Evolutionary conservation across 2,797 vertebrate species (phyloP).

Genomic region (Coendou prehensilis): DNA sequence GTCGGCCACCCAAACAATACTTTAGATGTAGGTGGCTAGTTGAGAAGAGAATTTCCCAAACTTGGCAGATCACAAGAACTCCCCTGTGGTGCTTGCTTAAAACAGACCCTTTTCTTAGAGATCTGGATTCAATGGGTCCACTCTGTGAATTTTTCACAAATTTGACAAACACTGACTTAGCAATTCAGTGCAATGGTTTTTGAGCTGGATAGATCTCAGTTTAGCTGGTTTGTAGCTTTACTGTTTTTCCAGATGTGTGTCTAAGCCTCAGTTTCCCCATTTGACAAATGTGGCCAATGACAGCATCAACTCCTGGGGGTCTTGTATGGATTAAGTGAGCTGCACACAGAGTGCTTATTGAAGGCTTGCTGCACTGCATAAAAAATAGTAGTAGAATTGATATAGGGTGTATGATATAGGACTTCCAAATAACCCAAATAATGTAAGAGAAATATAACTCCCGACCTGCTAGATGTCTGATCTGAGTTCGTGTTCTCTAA

Average conservation of each 20-base stretch:
- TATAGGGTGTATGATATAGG: background rate
- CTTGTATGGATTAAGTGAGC: background rate
- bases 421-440: no score
- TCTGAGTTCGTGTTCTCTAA: no score
- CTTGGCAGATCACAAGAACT: background rate
- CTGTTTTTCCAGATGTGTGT: background rate
- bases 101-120: background rate
- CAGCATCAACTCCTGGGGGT: background rate
- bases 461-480: no score
- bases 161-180: background rate
- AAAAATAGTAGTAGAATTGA: background rate
- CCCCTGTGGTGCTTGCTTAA: background rate
- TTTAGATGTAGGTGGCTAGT: background rate
- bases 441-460: no score
- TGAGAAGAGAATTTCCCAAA: slow-evolving; percentile 32
- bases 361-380: background rate
- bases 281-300: background rate
- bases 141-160: background rate
- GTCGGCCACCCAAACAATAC: background rate
- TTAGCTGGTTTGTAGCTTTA: background rate
- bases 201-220: background rate
- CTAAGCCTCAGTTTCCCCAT: background rate
- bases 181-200: background rate
- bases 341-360: background rate
- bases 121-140: background rate